These are phyloP conservation scores for Eretmocerus hayati DNA, from an alignment of 2,888 invertebrate species.

Conservation along the genomic window DNA sequence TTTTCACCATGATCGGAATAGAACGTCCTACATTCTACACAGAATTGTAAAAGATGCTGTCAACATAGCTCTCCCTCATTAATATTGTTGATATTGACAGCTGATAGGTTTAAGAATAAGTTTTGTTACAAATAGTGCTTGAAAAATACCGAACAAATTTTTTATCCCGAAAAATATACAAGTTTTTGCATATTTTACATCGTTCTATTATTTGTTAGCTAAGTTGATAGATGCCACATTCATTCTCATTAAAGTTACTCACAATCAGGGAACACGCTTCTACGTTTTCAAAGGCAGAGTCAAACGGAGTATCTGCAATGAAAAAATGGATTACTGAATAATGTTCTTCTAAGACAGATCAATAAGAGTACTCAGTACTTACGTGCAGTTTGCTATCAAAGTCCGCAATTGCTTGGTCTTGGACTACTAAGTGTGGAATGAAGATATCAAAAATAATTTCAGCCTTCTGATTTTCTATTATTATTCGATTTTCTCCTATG, in stretches of 20 bases:
- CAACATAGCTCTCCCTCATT: too few species aligned
- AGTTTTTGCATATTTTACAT: neutral
- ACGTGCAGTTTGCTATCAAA: constrained; percentile 54
- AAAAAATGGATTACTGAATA: constrained; percentile 7
- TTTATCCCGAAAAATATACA: neutral
- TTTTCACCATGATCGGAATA: constrained; percentile 69
- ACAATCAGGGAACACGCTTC: too few species aligned
- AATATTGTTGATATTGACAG: too few species aligned
- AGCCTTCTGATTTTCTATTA: constrained; percentile 57
- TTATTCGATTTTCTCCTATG: constrained; percentile 68
- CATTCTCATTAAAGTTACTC: too few species aligned
- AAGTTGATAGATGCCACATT: too few species aligned
- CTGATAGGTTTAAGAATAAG: too few species aligned
- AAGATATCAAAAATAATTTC: constrained; percentile 64
- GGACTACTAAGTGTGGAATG: constrained; percentile 60
- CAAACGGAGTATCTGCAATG: constrained; percentile 36
- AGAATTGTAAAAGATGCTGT: constrained; percentile 57
- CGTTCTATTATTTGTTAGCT: neutral
- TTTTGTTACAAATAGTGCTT: too few species aligned
- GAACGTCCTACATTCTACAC: constrained; percentile 79
- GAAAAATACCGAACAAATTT: neutral
- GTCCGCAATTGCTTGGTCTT: constrained; percentile 49
- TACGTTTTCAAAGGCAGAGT: constrained; percentile 29
- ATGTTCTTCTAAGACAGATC: constrained; percentile 1
- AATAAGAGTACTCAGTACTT: constrained; percentile 23